phyloP scores from a whole-genome alignment of 2,797 vertebrate species.

The Acanthurus tractus region DNA sequence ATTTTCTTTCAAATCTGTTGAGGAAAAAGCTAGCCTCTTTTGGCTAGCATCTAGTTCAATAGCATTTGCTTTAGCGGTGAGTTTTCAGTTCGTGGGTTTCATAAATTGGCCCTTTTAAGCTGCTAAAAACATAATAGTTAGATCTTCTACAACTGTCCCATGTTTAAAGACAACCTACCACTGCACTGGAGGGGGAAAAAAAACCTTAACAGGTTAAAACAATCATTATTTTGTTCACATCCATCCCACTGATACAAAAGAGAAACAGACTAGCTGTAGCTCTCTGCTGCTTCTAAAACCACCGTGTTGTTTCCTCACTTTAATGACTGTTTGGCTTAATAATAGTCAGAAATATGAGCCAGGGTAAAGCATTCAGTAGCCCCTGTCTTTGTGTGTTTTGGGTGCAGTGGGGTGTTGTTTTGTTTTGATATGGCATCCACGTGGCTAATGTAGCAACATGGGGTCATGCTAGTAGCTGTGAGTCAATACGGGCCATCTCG shows the following conservation, averaged over 20 bases:
- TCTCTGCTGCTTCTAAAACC: neutral
- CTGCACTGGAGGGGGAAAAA: neutral
- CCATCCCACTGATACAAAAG: neutral
- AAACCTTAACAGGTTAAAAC: neutral
- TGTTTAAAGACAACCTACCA: neutral
- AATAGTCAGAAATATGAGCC: constrained; percentile 26
- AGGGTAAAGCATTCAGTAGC: neutral
- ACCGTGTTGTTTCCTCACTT: neutral
- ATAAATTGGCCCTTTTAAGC: neutral
- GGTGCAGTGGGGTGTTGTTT: constrained; percentile 41
- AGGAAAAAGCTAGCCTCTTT: neutral
- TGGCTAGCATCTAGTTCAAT: neutral
- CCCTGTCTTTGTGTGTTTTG: constrained; percentile 25
- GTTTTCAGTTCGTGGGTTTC: neutral
- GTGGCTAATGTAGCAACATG: constrained; percentile 59
- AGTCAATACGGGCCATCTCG: constrained; percentile 39
- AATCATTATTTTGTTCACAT: neutral
- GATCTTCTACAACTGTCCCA: neutral
- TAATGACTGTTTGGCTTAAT: neutral
- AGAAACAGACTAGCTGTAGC: neutral
- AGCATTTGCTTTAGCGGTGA: neutral
- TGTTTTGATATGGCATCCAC: constrained; percentile 57
- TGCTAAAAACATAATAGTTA: too few species aligned
- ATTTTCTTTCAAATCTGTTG: too few species aligned
- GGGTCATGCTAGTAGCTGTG: constrained; percentile 39